Percentiles rank a stretch among this genome's conserved stretches.
Conservation (phyloP, 2,888 invertebrate species). For the Coelogynopora nodosa region DNA sequence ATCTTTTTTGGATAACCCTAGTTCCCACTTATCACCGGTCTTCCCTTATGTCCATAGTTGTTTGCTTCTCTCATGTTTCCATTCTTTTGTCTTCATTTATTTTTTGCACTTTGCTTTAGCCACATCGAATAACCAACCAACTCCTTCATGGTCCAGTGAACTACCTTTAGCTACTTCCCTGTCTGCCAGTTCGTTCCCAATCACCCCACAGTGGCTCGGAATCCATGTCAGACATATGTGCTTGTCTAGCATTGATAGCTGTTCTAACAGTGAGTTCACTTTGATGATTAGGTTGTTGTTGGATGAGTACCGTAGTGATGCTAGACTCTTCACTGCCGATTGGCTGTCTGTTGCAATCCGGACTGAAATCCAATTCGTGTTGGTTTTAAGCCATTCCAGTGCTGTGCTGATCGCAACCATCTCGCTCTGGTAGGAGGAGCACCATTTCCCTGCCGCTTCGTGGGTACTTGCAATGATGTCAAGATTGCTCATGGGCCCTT, state of each 20-base stretch:
- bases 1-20: background rate
- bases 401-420: background rate
- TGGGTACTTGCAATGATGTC: background rate
- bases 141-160: background rate
- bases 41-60: background rate
- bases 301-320: background rate
- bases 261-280: background rate
- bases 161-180: background rate
- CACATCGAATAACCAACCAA: background rate
- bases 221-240: slow-evolving; percentile 9
- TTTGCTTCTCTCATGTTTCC: background rate
- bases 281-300: slow-evolving; percentile 14
- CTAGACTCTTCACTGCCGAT: slow-evolving; percentile 1
- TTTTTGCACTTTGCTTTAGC: background rate
- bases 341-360: slow-evolving; percentile 1
- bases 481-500: background rate
- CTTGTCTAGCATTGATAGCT: background rate
- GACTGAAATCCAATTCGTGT: background rate
- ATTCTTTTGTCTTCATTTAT: background rate
- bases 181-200: background rate
- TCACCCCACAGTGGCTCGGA: background rate
- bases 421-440: slow-evolving; percentile 15
- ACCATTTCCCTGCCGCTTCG: background rate
- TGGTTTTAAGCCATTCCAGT: background rate
- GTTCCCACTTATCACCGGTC: background rate